These are phyloP conservation scores for Metacarcinus magister DNA, from an alignment of 2,888 invertebrate genomes.

Conservation along the genomic window DNA sequence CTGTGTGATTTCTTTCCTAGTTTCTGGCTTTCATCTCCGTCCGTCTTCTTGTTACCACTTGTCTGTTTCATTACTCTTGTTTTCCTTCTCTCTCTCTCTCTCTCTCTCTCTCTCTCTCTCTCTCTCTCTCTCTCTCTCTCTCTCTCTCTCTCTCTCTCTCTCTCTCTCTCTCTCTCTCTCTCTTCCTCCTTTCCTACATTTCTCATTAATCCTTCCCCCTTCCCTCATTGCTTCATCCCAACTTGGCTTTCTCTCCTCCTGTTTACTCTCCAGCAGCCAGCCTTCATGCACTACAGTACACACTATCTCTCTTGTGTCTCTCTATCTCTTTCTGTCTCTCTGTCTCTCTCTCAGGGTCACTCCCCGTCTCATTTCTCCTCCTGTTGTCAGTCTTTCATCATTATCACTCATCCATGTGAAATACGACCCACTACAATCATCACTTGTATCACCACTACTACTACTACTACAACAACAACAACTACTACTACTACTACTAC, in stretches of 20 bases:
- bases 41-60: neutral
- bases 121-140: neutral
- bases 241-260: neutral
- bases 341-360: neutral
- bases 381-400: neutral
- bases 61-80: neutral
- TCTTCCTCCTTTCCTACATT: neutral
- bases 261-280: neutral
- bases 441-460: too few species aligned
- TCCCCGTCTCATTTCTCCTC: neutral
- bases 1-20: neutral
- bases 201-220: neutral
- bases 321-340: neutral
- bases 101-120: neutral
- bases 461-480: too few species aligned
- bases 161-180: neutral
- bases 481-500: too few species aligned
- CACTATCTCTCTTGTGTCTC: neutral
- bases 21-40: neutral
- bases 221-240: neutral
- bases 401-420: neutral
- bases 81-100: neutral
- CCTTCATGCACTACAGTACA: neutral
- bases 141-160: neutral
- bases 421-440: neutral